These are phyloP conservation scores for Campylomormyrus tamandua DNA, from an alignment of 2,113 vertebrate species.

Conservation along the genomic window DNA sequence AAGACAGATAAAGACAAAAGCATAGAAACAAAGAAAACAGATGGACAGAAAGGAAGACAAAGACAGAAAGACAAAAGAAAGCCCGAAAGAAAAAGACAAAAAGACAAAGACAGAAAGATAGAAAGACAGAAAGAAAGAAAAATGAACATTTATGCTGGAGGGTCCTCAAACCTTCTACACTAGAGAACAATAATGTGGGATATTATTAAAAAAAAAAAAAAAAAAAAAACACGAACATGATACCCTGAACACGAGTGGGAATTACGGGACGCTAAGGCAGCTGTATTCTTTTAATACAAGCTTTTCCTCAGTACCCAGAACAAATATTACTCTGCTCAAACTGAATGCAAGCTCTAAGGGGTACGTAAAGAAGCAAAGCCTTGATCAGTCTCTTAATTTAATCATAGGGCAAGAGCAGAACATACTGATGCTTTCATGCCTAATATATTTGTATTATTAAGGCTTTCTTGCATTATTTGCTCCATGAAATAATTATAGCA, in stretches of 20 bases:
- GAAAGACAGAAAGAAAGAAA: background rate
- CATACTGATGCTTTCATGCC: background rate
- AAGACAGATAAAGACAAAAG: background rate
- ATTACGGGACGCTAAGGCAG: background rate
- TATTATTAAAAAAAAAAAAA: too few species aligned
- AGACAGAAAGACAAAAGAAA: background rate
- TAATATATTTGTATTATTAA: background rate
- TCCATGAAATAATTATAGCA: background rate
- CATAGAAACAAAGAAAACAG: background rate
- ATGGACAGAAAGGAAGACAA: background rate
- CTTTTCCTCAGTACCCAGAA: background rate
- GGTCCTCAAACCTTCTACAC: background rate
- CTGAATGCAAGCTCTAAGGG: background rate
- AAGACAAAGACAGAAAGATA: background rate
- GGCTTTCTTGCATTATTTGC: background rate
- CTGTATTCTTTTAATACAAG: background rate
- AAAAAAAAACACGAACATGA: background rate
- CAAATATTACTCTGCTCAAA: background rate
- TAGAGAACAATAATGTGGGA: background rate
- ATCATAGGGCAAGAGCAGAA: background rate
- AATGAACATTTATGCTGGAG: background rate
- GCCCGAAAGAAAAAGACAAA: background rate
- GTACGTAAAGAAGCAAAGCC: background rate
- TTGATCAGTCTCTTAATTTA: background rate
- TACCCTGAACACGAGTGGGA: background rate